Evolutionary conservation across 2,113 vertebrate genomes (phyloP).

Genomic region (Cyprinodon tularosa): DNA sequence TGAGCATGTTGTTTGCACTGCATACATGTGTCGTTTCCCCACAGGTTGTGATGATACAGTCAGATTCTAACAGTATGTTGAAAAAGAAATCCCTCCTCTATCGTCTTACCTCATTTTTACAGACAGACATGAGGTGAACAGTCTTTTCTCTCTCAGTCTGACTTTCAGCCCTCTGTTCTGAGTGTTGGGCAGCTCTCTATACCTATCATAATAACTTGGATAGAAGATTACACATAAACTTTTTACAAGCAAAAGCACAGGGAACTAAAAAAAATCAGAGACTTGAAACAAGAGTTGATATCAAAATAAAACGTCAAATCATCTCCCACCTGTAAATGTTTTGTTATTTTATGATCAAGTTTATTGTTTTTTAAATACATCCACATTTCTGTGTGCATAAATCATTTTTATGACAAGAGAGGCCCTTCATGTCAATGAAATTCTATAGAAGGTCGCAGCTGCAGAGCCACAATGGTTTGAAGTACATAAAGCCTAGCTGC

Average conservation of each 20-base stretch:
- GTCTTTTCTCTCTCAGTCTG: conserved; percentile 37
- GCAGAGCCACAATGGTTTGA: conserved; percentile 46
- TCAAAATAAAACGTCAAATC: conserved; percentile 3
- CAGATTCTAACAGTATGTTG: conserved; percentile 39
- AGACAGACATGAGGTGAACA: conserved; percentile 49
- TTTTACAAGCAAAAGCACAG: conserved; percentile 36
- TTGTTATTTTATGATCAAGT: conserved; percentile 9
- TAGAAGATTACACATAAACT: conserved; percentile 39
- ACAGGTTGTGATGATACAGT: conserved; percentile 49
- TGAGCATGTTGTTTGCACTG: conserved; percentile 29
- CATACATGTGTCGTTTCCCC: conserved; percentile 36
- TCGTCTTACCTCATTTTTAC: conserved; percentile 36
- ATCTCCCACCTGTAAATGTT: neutral
- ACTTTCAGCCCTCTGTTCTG: conserved; percentile 42
- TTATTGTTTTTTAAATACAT: conserved; percentile 34
- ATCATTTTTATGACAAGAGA: conserved; percentile 39
- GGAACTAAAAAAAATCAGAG: conserved; percentile 4
- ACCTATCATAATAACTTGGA: conserved; percentile 14
- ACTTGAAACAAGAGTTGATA: conserved; percentile 2
- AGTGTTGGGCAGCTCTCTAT: conserved; percentile 35
- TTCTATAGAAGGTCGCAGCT: conserved; percentile 59
- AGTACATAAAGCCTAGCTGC: conserved; percentile 41
- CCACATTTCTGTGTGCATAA: conserved; percentile 14
- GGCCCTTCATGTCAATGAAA: conserved; percentile 30
- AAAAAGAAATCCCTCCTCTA: conserved; percentile 15